phyloP scores from a whole-genome alignment of 2,797 vertebrate species.

The Sebastes vulpes region DNA sequence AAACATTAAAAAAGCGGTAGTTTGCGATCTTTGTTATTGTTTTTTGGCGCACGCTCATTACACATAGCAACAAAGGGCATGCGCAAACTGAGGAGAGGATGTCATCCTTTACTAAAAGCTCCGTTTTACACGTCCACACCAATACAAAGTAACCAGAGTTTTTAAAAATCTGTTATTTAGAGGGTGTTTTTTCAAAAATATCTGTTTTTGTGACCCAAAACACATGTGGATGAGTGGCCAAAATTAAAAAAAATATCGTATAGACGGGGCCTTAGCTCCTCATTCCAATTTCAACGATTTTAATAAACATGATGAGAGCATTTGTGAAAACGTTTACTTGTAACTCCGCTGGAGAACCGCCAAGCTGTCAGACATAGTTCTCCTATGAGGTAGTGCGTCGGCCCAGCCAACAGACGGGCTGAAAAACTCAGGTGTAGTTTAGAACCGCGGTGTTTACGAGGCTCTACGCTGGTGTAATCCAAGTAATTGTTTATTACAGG shows the following conservation, averaged over 20 bases:
- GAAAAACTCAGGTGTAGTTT: constrained; percentile 76
- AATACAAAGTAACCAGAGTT: no score
- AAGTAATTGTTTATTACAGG: constrained; percentile 79
- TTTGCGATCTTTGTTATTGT: no score
- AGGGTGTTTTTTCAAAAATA: no score
- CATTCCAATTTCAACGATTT: not conserved
- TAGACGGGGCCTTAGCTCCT: not conserved
- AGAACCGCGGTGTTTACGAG: constrained; percentile 68
- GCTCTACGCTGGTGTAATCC: constrained; percentile 68
- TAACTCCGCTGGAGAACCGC: constrained; percentile 24
- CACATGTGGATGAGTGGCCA: no score
- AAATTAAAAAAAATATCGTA: no score
- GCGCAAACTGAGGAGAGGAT: no score
- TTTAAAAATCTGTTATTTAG: rapidly evolving
- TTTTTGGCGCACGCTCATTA: no score
- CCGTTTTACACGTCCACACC: no score
- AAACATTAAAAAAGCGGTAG: no score
- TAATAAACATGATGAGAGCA: constrained; percentile 9
- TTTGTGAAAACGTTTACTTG: constrained; percentile 28
- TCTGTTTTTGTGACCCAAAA: no score
- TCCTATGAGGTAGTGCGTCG: constrained; percentile 65
- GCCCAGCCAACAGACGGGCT: constrained; percentile 52
- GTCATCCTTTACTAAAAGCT: no score
- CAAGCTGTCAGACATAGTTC: constrained; percentile 59
- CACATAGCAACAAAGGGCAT: no score